phyloP scores from a whole-genome alignment of 2,888 invertebrate genomes.

The Bombylius major region DNA sequence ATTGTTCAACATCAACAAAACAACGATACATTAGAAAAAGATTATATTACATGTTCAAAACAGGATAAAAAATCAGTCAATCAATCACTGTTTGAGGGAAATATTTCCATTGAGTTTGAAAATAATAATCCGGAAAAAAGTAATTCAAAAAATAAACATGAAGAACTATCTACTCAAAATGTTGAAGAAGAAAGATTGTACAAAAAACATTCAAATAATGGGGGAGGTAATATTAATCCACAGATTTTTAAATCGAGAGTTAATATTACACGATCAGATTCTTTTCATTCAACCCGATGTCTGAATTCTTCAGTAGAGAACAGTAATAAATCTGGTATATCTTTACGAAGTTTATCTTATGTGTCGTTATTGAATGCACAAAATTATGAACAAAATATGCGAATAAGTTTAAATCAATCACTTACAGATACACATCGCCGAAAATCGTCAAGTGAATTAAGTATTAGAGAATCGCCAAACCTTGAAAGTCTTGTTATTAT shows the following conservation, averaged over 20 bases:
- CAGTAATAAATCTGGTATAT: conserved; percentile 1
- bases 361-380: conserved; percentile 23
- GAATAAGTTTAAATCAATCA: conserved; percentile 3
- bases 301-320: conserved; percentile 9
- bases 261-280: conserved; percentile 26
- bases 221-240: conserved; percentile 8
- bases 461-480: conserved; percentile 35
- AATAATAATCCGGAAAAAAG: not conserved
- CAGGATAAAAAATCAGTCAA: not conserved
- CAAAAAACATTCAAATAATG: conserved; percentile 19
- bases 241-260: conserved; percentile 1
- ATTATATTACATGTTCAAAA: not conserved
- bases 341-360: conserved; percentile 29
- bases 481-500: conserved; percentile 34
- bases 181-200: conserved; percentile 20
- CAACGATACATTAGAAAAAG: too few species aligned
- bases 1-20: too few species aligned
- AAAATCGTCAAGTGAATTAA: conserved; percentile 34
- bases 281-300: conserved; percentile 27
- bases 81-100: not conserved
- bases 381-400: conserved; percentile 10
- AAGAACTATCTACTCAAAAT: not conserved
- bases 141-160: not conserved
- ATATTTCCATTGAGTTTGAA: not conserved
- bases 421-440: conserved; percentile 19